phyloP scores from a whole-genome alignment of 2,113 vertebrate genomes.

The Carassius auratus region DNA sequence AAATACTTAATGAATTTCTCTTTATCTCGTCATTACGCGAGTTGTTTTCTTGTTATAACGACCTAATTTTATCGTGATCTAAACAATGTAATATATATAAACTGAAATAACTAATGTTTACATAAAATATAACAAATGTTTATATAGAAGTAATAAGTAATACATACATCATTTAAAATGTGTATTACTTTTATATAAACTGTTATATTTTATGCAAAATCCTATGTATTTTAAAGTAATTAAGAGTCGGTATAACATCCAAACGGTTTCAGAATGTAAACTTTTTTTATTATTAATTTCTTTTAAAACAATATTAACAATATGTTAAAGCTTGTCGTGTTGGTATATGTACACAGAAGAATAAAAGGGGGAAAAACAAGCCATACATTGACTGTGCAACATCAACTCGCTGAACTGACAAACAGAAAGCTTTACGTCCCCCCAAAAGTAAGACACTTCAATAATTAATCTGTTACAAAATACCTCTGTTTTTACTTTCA shows the following conservation, averaged over 20 bases:
- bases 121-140: too few species aligned
- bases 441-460: slow-evolving; percentile 78
- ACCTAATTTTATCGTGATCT: too few species aligned
- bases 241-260: slow-evolving; percentile 62
- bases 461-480: slow-evolving; percentile 80
- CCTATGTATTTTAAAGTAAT: slow-evolving; percentile 69
- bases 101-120: too few species aligned
- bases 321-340: slow-evolving; percentile 77
- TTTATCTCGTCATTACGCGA: too few species aligned
- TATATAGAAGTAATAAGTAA: too few species aligned
- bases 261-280: slow-evolving; percentile 74
- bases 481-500: slow-evolving; percentile 74
- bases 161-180: too few species aligned
- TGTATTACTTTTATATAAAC: too few species aligned
- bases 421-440: slow-evolving; percentile 62
- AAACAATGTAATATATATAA: too few species aligned
- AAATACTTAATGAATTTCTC: too few species aligned
- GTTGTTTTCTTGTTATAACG: too few species aligned
- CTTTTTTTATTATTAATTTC: slow-evolving; percentile 67
- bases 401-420: slow-evolving; percentile 63
- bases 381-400: slow-evolving; percentile 73
- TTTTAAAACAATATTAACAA: slow-evolving; percentile 74
- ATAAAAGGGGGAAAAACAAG: slow-evolving; percentile 60
- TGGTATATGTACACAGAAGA: slow-evolving; percentile 72
- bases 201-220: background rate